Base-by-base conservation (phyloP, 2,113 vertebrate species). In the mouse (Mus musculus) region DNA sequence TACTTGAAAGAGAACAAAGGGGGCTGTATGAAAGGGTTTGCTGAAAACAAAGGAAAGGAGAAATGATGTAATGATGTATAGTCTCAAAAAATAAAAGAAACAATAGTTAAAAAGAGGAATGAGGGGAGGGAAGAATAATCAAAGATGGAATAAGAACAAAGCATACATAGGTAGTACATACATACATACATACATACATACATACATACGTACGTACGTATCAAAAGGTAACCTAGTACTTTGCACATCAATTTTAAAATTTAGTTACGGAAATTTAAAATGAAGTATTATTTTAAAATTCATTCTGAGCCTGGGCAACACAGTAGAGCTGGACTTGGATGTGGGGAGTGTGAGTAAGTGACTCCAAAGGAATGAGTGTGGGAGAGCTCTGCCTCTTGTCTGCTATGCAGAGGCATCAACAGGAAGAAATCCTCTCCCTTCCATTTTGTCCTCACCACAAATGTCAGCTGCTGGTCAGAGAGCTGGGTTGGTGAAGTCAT, bases 241-340 rank as follows among this genome's bases (percentile, higher is more conserved):
- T 67, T 46, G 59, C 4, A 46, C 46, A 67, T n/a, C n/a, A 71
- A 26, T 54, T 88, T 88, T 26, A 36, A 71, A 88, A 26, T 52
- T 69, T 71, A 52, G 46, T 88, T 14, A 71, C 7, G 11, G 54
- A 20, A 46, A 46, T 20, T 85, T 87, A 8, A 73, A 89, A 59
- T 42, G 10, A 95, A 84, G 87, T 86, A 84, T 78, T 30, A 80
- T 91, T 87, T 17, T 89, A 90, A 92, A 94, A 75, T 78, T 13
- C 36, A 46, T 42, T 8, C 17, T 1, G 87, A 33, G 4, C 30
- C 65, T 69, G 65, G 65, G 4, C 12, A 69, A 30, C 65, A 30
- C 65, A 69, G 65, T 69, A 69, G 65, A 69, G 30, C 30, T 69
- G 30, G 12, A 33, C 65, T 12, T 69, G 65, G 28, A 10, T 69